These are phyloP conservation scores for Orchesellides sinensis DNA, from an alignment of 2,888 invertebrate genomes.

Conservation along the genomic window DNA sequence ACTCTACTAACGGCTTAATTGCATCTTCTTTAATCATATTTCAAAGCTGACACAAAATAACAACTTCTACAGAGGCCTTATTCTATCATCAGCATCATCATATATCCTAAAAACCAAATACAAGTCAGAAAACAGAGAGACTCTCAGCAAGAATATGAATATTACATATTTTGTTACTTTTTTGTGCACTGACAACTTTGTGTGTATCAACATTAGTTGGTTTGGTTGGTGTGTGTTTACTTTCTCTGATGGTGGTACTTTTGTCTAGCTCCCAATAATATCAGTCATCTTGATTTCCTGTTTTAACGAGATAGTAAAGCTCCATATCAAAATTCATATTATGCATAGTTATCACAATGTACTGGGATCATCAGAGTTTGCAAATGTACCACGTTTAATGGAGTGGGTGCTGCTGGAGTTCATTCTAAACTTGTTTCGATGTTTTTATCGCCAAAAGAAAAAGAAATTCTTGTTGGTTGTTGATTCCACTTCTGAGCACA, in stretches of 20 bases:
- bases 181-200: too few relatives aligned
- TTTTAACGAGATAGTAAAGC: slow-evolving; percentile 47
- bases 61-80: slow-evolving; percentile 9
- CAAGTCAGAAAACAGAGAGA: too few relatives aligned
- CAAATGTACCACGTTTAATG: slow-evolving; percentile 11
- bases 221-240: background rate
- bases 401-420: background rate
- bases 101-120: too few relatives aligned
- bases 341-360: too few relatives aligned
- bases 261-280: slow-evolving; percentile 21
- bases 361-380: slow-evolving; percentile 6
- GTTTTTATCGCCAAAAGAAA: too few relatives aligned
- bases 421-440: background rate
- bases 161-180: too few relatives aligned
- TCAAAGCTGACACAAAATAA: slow-evolving; percentile 33
- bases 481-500: too few relatives aligned
- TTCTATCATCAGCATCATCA: too few relatives aligned
- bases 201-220: too few relatives aligned
- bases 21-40: slow-evolving; percentile 52
- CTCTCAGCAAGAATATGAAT: too few relatives aligned
- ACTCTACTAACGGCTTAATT: slow-evolving; percentile 36
- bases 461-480: too few relatives aligned
- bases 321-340: slow-evolving; percentile 14
- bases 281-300: slow-evolving; percentile 43
- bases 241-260: background rate